Conservation (phyloP, 2,113 vertebrate genomes). For the Protomyctophum bolini region DNA sequence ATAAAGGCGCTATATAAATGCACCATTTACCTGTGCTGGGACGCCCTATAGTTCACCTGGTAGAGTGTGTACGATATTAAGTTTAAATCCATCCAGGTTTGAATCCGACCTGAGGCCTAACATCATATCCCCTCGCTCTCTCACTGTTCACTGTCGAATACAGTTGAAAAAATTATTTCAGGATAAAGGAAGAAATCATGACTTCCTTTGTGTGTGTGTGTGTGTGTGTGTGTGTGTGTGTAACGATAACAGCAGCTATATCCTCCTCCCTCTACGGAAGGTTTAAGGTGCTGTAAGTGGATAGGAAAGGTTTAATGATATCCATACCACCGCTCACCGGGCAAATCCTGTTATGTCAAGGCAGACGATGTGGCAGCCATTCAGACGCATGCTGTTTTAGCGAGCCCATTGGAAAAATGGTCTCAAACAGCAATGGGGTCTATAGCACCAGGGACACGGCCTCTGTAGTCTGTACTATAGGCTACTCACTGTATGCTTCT, state of each 20-base stretch:
- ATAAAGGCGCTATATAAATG: too few relatives aligned
- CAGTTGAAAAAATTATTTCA: too few relatives aligned
- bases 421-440: constrained; percentile 20
- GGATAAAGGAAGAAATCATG: too few relatives aligned
- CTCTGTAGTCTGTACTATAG: background rate
- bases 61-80: too few relatives aligned
- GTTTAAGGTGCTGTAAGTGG: constrained; percentile 66
- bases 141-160: too few relatives aligned
- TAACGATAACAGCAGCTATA: constrained; percentile 24
- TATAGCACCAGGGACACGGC: constrained; percentile 22
- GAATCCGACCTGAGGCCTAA: too few relatives aligned
- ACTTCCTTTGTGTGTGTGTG: too few relatives aligned
- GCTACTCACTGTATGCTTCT: constrained; percentile 6
- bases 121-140: too few relatives aligned
- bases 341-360: constrained; percentile 62
- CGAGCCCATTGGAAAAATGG: constrained; percentile 25
- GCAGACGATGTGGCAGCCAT: constrained; percentile 12
- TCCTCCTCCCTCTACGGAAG: constrained; percentile 40
- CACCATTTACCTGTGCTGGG: too few relatives aligned
- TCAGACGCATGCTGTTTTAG: constrained; percentile 26
- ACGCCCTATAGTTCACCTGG: too few relatives aligned
- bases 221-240: too few relatives aligned
- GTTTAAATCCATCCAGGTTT: too few relatives aligned
- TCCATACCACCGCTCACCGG: constrained; percentile 50
- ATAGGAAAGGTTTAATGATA: constrained; percentile 66